Percentiles rank a stretch among this genome's conserved stretches.
Conservation (phyloP, 2,888 invertebrate genomes). For the Neelides folsomi region DNA sequence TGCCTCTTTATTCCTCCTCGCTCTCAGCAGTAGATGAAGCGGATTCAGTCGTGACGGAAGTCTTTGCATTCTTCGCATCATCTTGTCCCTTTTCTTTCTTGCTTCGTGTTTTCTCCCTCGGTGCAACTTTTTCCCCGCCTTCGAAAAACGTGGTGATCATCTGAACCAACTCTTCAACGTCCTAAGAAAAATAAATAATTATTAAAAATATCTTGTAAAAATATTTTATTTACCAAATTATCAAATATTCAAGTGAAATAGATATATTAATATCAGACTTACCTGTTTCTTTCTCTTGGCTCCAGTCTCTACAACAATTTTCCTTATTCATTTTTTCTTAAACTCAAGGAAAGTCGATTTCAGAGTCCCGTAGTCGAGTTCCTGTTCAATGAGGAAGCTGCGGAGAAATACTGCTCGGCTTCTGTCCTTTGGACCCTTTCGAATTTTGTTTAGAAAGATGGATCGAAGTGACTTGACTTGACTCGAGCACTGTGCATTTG, state of each 20-base stretch:
- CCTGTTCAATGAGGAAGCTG: conserved; percentile 60
- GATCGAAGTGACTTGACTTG: conserved; percentile 23
- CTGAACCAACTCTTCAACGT: conserved; percentile 56
- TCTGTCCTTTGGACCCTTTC: conserved; percentile 51
- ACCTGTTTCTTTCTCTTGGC: conserved; percentile 24
- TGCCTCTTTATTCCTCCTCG: conserved; percentile 21
- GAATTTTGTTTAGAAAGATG: conserved; percentile 36
- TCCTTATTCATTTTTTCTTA: conserved; percentile 19
- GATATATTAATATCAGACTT: neutral
- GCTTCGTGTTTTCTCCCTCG: conserved; percentile 14
- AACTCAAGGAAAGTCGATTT: conserved; percentile 47
- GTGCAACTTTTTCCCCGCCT: conserved; percentile 14
- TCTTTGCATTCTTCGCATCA: conserved; percentile 4
- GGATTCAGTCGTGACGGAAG: conserved; percentile 12
- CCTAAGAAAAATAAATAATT: conserved; percentile 37
- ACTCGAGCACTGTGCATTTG: conserved; percentile 1
- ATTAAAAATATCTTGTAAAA: too few species aligned
- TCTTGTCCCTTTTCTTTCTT: conserved; percentile 17
- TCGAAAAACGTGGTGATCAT: conserved; percentile 69
- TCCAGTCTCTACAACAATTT: conserved; percentile 20
- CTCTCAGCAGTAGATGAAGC: conserved; percentile 19
- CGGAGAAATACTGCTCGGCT: conserved; percentile 62
- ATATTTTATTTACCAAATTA: neutral
- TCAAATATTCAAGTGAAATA: neutral
- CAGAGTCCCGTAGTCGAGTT: conserved; percentile 55